phyloP scores from a whole-genome alignment of 2,888 invertebrate genomes.

The Venustoraphidia nigricollis region DNA sequence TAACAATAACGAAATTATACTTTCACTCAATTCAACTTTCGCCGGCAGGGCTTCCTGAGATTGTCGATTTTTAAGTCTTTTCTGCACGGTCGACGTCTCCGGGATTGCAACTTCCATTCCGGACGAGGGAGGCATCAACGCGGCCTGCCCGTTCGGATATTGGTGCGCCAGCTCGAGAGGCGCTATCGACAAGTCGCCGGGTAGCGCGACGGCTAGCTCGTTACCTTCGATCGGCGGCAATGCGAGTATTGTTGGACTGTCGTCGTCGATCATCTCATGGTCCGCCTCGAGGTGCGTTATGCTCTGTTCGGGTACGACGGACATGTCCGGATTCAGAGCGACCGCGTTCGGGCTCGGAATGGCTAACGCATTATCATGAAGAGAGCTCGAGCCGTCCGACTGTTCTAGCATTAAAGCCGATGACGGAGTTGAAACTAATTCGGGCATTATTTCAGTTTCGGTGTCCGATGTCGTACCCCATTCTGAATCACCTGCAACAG shows the following conservation, averaged over 20 bases:
- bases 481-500: slow-evolving; percentile 45
- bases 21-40: slow-evolving; percentile 51
- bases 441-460: slow-evolving; percentile 30
- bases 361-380: not conserved
- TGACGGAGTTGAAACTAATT: slow-evolving; percentile 1
- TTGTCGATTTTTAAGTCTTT: slow-evolving; percentile 2
- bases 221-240: slow-evolving; percentile 16
- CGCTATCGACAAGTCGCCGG: slow-evolving; percentile 27
- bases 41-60: slow-evolving; percentile 15
- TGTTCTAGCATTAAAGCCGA: slow-evolving; percentile 4
- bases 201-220: slow-evolving; percentile 28
- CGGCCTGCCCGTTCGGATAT: slow-evolving; percentile 25
- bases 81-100: slow-evolving; percentile 11
- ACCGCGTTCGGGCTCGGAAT: not conserved
- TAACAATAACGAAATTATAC: slow-evolving; percentile 74
- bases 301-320: slow-evolving; percentile 5
- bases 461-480: slow-evolving; percentile 52
- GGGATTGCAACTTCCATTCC: slow-evolving; percentile 11
- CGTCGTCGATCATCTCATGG: slow-evolving; percentile 2
- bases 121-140: slow-evolving; percentile 2
- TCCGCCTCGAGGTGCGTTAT: not conserved
- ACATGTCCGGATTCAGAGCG: slow-evolving; percentile 2
- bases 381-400: slow-evolving; percentile 8
- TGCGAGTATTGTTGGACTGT: slow-evolving; percentile 12
- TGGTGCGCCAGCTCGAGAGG: slow-evolving; percentile 23